These are phyloP conservation scores for Octopus bimaculoides DNA, from an alignment of 1,140 invertebrate genomes.

Conservation along the genomic window DNA sequence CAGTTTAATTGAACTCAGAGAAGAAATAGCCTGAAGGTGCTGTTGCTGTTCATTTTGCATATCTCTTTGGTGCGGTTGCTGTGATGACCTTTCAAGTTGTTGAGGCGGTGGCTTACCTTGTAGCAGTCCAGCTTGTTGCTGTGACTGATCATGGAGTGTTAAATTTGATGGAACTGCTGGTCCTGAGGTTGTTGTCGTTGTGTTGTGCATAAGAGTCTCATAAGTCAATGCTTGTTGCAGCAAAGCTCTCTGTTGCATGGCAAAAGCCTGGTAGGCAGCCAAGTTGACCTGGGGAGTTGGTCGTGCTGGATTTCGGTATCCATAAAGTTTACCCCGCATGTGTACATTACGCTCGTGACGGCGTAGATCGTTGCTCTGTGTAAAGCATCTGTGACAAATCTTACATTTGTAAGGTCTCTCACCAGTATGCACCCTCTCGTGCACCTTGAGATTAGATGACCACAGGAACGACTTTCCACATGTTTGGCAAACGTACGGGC, in stretches of 20 bases:
- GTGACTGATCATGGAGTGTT: slow-evolving; percentile 12
- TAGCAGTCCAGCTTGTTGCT: slow-evolving; percentile 2
- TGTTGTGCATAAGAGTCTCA: slow-evolving; percentile 45
- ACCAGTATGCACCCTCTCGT: slow-evolving; percentile 50
- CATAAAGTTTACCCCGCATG: slow-evolving; percentile 47
- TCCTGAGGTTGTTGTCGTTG: slow-evolving; percentile 22
- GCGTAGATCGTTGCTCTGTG: slow-evolving; percentile 50
- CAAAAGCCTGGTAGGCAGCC: slow-evolving; percentile 49
- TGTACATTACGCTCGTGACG: slow-evolving; percentile 52
- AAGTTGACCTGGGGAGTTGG: slow-evolving; percentile 38
- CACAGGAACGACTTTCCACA: slow-evolving; percentile 54
- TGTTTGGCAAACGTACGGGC: slow-evolving; percentile 52
- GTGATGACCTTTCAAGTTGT: not conserved
- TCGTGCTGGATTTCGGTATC: slow-evolving; percentile 34
- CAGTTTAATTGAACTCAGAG: slow-evolving; percentile 9
- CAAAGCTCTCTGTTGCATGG: slow-evolving; percentile 47
- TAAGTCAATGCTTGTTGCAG: slow-evolving; percentile 49
- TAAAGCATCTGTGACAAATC: slow-evolving; percentile 52
- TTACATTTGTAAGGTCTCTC: slow-evolving; percentile 53
- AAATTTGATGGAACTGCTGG: slow-evolving; percentile 1
- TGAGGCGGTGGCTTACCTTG: slow-evolving; percentile 13
- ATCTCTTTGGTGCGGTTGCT: not conserved
- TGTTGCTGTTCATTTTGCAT: slow-evolving; percentile 7
- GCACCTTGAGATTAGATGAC: slow-evolving; percentile 52
- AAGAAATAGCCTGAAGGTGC: not conserved